phyloP scores from a whole-genome alignment of 2,797 vertebrate species.

The Tachyglossus aculeatus region DNA sequence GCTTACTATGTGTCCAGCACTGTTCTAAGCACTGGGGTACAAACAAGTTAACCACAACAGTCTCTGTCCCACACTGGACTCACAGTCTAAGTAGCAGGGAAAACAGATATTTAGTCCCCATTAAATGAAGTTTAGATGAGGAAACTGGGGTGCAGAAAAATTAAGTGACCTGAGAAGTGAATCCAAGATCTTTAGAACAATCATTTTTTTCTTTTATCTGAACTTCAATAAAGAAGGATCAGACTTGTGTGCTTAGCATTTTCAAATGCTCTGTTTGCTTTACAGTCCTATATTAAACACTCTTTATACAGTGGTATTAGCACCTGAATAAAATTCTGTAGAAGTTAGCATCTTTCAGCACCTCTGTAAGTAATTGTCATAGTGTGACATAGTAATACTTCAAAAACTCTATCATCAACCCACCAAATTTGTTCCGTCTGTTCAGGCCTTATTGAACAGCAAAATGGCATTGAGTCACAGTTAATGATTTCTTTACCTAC shows the following conservation, averaged over 20 bases:
- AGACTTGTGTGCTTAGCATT: no score
- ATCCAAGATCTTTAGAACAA: background rate
- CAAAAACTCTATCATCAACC: slow-evolving; percentile 51
- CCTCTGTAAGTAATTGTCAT: slow-evolving; percentile 54
- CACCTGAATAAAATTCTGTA: background rate
- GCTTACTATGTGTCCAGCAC: no score
- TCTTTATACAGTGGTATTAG: background rate
- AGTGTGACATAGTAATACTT: slow-evolving; percentile 47
- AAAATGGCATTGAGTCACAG: slow-evolving; percentile 49
- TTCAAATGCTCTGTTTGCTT: background rate
- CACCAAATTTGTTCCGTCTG: slow-evolving; percentile 57
- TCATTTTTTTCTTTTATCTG: background rate
- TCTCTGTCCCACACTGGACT: no score
- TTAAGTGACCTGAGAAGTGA: background rate
- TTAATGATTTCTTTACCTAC: slow-evolving; percentile 63
- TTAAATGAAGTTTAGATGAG: no score
- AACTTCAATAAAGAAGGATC: slow-evolving; percentile 5
- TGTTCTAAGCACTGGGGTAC: no score
- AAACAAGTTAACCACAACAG: no score
- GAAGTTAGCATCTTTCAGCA: slow-evolving; percentile 50
- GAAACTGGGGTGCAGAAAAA: no score
- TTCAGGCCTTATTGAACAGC: slow-evolving; percentile 51
- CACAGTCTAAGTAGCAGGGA: no score
- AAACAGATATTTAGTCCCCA: no score
- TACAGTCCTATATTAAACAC: background rate